Conservation (phyloP, 2,797 vertebrate genomes). For the Pristis pectinata region DNA sequence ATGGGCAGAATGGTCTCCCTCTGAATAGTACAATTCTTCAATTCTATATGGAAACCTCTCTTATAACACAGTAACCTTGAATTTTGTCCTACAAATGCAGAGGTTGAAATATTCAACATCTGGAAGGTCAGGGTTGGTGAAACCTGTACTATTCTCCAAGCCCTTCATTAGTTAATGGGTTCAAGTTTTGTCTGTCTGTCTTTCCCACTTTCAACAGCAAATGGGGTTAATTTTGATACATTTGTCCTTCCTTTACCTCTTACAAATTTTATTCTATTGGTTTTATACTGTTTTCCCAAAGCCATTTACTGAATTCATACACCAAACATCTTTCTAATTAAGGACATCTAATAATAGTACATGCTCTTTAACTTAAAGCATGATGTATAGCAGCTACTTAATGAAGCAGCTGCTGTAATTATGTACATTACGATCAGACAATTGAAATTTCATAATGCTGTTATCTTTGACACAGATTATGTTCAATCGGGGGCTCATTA, state of each 20-base stretch:
- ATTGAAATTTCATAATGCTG: neutral
- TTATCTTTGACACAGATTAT: neutral
- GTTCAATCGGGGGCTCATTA: neutral
- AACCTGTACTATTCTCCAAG: neutral
- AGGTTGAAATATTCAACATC: neutral
- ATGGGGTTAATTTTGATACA: neutral
- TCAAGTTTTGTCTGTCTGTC: neutral
- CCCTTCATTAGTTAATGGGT: no score
- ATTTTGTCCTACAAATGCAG: neutral
- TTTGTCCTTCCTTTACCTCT: neutral
- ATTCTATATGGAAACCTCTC: no score
- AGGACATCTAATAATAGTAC: neutral
- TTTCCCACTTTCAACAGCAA: neutral
- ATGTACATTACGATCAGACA: neutral
- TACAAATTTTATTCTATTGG: neutral
- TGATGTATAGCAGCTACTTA: neutral
- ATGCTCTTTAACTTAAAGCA: neutral
- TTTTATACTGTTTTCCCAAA: neutral
- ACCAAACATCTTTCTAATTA: neutral
- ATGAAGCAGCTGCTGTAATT: constrained; percentile 24
- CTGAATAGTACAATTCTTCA: neutral
- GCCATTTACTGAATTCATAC: neutral
- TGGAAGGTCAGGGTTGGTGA: neutral
- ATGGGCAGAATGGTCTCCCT: neutral
- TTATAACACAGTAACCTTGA: neutral